These are phyloP conservation scores for Druceiella hillmani DNA, from an alignment of 2,888 invertebrate species.

Conservation along the genomic window DNA sequence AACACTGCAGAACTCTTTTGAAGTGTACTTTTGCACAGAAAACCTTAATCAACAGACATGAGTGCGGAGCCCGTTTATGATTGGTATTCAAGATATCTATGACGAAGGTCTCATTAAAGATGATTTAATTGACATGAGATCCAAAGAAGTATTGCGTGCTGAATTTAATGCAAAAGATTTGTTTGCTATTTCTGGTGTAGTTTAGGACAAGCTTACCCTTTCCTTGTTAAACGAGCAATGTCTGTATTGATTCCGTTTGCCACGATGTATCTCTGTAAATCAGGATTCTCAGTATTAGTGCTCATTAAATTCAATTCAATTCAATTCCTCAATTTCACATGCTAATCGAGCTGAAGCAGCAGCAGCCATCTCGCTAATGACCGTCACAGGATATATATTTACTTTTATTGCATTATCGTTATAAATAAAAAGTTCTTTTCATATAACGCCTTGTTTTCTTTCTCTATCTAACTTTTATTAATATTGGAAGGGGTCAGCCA, in stretches of 20 bases:
- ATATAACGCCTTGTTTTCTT: neutral
- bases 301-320: neutral
- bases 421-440: neutral
- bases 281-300: constrained; percentile 1
- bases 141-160: neutral
- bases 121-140: neutral
- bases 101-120: neutral
- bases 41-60: neutral
- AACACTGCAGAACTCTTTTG: constrained; percentile 1
- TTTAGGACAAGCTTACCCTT: neutral
- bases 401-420: neutral
- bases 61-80: constrained; percentile 1
- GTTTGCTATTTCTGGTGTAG: neutral
- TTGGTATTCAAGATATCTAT: neutral
- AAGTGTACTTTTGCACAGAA: neutral
- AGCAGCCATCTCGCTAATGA: too few species aligned
- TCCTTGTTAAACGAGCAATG: constrained; percentile 1
- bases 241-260: constrained; percentile 1
- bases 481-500: neutral
- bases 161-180: constrained; percentile 1
- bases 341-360: neutral
- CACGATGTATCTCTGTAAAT: neutral
- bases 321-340: neutral
- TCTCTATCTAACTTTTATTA: neutral
- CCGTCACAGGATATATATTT: too few species aligned